Percentiles rank a stretch among this genome's conserved stretches.
phyloP scores from a whole-genome alignment of 2,888 invertebrate species.

The Stegana nigrithorax region DNA sequence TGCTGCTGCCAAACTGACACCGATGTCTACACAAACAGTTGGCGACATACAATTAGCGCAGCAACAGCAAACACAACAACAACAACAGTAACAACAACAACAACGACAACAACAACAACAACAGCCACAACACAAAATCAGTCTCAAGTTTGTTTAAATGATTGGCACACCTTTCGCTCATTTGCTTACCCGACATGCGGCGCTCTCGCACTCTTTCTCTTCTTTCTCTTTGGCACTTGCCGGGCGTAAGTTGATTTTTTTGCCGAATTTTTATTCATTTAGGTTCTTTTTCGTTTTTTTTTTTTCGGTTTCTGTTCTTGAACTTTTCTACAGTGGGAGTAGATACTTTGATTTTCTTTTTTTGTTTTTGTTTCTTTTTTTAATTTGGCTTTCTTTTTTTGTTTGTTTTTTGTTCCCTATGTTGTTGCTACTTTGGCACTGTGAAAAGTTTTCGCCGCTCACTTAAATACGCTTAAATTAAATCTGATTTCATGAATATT shows the following conservation, averaged over 20 bases:
- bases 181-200: background rate
- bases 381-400: background rate
- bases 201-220: too few species aligned
- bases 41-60: slow-evolving; percentile 56
- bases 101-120: slow-evolving; percentile 4
- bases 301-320: background rate
- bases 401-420: background rate
- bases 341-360: too few species aligned
- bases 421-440: background rate
- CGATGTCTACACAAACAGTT: slow-evolving; percentile 22
- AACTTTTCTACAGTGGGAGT: too few species aligned
- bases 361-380: background rate
- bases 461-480: slow-evolving; percentile 60
- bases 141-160: slow-evolving; percentile 1
- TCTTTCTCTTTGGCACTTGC: background rate
- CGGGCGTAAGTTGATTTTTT: background rate
- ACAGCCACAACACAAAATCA: slow-evolving; percentile 24
- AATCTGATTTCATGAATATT: slow-evolving; percentile 61
- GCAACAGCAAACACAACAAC: slow-evolving; percentile 9
- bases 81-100: slow-evolving; percentile 26
- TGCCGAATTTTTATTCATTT: background rate
- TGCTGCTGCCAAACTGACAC: slow-evolving; percentile 5
- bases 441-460: slow-evolving; percentile 24
- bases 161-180: slow-evolving; percentile 14
- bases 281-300: background rate